Evolutionary conservation across 2,888 invertebrate species (phyloP).

Genomic region (Mellilla xanthometata): DNA sequence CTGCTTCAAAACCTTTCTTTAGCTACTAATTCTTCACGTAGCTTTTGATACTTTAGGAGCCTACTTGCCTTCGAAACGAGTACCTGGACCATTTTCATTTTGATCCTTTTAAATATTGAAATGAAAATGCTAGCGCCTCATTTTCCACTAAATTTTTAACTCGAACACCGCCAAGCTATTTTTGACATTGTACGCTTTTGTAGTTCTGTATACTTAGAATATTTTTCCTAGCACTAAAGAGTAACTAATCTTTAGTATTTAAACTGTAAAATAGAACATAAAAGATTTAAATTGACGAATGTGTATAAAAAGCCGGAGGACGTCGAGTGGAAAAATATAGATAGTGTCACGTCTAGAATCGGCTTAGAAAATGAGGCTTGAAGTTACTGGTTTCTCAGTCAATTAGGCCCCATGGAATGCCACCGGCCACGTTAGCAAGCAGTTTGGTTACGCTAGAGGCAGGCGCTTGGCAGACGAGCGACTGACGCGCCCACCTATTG

Average conservation of each 20-base stretch:
- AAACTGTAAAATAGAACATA: too few relatives aligned
- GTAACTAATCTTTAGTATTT: too few relatives aligned
- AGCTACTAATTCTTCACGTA: conserved; percentile 39
- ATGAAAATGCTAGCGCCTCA: conserved; percentile 7
- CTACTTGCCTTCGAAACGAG: conserved; percentile 11
- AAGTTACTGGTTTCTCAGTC: conserved; percentile 3
- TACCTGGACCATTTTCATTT: conserved; percentile 6
- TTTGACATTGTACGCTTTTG: conserved; percentile 30
- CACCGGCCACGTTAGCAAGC: conserved; percentile 45
- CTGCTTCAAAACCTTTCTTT: conserved; percentile 53
- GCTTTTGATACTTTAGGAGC: conserved; percentile 20
- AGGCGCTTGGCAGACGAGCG: conserved; percentile 38
- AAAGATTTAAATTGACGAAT: too few relatives aligned
- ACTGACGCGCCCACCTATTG: conserved; percentile 69
- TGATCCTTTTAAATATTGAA: neutral
- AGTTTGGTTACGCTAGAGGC: conserved; percentile 52
- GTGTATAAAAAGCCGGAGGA: too few relatives aligned
- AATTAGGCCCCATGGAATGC: conserved; percentile 60
- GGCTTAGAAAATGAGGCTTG: conserved; percentile 10
- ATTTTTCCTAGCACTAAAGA: too few relatives aligned
- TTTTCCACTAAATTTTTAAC: conserved; percentile 2
- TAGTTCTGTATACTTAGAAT: neutral
- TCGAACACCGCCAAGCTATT: neutral
- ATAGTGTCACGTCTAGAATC: neutral
- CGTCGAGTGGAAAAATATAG: too few relatives aligned